phyloP scores from a whole-genome alignment of 2,797 vertebrate species.

The Aulostomus chinensis region DNA sequence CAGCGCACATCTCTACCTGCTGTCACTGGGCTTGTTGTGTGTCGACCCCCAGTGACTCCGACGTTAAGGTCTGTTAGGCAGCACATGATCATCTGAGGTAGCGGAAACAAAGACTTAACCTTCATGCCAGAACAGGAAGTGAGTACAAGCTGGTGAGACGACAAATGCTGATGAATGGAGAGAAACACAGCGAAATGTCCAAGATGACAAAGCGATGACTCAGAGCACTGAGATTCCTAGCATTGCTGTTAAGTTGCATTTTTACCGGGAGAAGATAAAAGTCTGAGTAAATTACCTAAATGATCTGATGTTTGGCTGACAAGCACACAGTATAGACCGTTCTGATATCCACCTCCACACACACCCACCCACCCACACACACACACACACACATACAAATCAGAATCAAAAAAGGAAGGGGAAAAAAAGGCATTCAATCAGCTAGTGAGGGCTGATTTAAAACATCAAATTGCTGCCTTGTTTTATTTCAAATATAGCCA shows the following conservation, averaged over 20 bases:
- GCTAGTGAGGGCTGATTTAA: too few relatives aligned
- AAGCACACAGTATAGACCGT: too few relatives aligned
- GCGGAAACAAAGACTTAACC: conserved; percentile 55
- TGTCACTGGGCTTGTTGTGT: conserved; percentile 21
- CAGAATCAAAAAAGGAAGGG: too few relatives aligned
- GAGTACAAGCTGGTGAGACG: conserved; percentile 23
- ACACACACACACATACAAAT: too few relatives aligned
- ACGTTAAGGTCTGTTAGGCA: conserved; percentile 21
- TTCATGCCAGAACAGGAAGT: conserved; percentile 56
- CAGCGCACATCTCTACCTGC: conserved; percentile 56
- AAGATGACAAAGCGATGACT: conserved; percentile 41
- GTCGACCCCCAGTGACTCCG: conserved; percentile 23
- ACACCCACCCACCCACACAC: too few relatives aligned
- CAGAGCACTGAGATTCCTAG: conserved; percentile 12
- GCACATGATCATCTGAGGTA: conserved; percentile 55
- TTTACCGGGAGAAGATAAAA: too few relatives aligned
- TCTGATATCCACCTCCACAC: too few relatives aligned
- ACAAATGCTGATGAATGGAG: conserved; percentile 51
- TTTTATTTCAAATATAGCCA: neutral
- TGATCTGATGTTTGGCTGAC: too few relatives aligned
- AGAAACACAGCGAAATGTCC: conserved; percentile 15
- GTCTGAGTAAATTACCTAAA: too few relatives aligned
- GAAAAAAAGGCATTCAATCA: too few relatives aligned
- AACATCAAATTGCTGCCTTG: neutral
- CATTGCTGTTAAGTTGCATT: neutral